A percentile compares a stretch with the other conserved stretches of the same genome.
phyloP scores from a whole-genome alignment of 2,888 invertebrate species.

The Synanthedon vespiformis region DNA sequence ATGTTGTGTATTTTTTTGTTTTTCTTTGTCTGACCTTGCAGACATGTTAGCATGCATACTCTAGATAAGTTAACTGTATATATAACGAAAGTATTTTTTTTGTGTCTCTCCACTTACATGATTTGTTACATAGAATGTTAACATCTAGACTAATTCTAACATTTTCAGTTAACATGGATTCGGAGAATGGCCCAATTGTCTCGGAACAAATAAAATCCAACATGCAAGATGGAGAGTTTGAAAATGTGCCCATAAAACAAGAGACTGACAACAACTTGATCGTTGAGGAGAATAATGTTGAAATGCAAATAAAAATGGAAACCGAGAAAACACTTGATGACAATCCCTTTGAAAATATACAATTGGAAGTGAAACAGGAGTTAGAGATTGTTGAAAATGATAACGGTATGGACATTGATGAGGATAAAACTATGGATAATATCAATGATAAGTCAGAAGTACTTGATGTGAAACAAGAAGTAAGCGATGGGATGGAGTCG shows the following conservation, averaged over 20 bases:
- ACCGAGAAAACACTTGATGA: conserved; percentile 9
- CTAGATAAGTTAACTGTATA: too few species aligned
- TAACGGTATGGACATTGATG: background rate
- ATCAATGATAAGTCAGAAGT: background rate
- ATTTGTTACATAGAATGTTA: too few species aligned
- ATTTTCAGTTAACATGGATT: background rate
- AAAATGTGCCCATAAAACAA: background rate
- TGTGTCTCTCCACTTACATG: too few species aligned
- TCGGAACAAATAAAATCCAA: background rate
- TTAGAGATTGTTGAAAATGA: conserved; percentile 4
- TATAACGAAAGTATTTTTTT: too few species aligned
- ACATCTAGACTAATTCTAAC: too few species aligned
- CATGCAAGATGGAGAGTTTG: background rate
- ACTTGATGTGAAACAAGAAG: conserved; percentile 3
- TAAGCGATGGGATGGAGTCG: conserved; percentile 22
- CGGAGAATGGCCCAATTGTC: background rate
- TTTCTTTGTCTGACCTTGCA: too few species aligned
- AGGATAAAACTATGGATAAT: background rate
- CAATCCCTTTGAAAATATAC: conserved; percentile 23
- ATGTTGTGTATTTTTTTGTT: too few species aligned
- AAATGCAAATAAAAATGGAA: conserved; percentile 20
- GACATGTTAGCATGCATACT: too few species aligned
- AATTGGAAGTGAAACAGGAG: conserved; percentile 30
- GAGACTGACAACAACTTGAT: background rate
- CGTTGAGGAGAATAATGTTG: conserved; percentile 1